Evolutionary conservation across 2,888 invertebrate genomes (phyloP).

Genomic region (Plebejus melissa): DNA sequence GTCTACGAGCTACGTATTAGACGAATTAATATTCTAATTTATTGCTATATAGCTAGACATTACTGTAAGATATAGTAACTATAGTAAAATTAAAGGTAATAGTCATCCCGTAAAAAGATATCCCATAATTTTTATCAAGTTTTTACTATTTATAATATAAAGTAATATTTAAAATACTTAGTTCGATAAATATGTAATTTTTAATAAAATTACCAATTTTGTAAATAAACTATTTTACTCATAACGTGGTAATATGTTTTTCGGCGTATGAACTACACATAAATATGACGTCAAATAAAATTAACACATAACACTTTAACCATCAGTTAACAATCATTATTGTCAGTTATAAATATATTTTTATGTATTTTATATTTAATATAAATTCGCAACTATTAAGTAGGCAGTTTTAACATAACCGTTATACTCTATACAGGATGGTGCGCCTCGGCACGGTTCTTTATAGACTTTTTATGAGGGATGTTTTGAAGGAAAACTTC

Average conservation of each 20-base stretch:
- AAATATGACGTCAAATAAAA: slow-evolving; percentile 54
- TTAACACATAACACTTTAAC: slow-evolving; percentile 73
- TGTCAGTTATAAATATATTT: slow-evolving; percentile 79
- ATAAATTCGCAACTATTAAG: slow-evolving; percentile 76
- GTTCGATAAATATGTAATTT: neutral
- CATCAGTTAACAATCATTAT: slow-evolving; percentile 80
- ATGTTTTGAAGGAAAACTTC: neutral
- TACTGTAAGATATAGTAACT: neutral
- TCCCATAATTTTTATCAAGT: neutral
- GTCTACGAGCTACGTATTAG: neutral
- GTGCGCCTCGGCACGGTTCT: slow-evolving; percentile 52
- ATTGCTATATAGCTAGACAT: too few relatives aligned
- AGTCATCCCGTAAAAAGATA: neutral
- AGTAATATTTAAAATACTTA: neutral
- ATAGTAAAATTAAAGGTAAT: neutral
- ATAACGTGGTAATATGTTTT: slow-evolving; percentile 35
- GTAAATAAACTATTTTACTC: neutral
- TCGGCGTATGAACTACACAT: slow-evolving; percentile 62
- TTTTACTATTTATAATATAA: neutral
- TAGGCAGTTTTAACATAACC: slow-evolving; percentile 77
- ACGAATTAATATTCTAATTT: too few relatives aligned
- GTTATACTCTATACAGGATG: slow-evolving; percentile 60
- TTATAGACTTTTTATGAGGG: neutral
- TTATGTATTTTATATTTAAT: slow-evolving; percentile 75
- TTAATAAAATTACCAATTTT: neutral